Base-by-base conservation (phyloP, 2,888 invertebrate genomes). In the Pammene aurita region DNA sequence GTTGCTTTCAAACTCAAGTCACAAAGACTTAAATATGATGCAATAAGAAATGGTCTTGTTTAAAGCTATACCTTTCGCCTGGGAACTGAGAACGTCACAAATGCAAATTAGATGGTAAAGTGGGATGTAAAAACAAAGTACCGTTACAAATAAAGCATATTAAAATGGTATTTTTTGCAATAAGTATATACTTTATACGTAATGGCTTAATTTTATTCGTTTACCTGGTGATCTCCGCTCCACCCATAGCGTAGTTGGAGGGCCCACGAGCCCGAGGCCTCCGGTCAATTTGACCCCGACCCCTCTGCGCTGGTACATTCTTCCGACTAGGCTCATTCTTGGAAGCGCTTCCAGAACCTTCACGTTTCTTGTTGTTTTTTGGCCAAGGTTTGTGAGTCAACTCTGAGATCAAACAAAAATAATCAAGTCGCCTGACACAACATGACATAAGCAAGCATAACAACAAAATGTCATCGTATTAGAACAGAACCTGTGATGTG, bases 171-270 rank as follows among this genome's bases (percentile, higher is more conserved):
- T 26, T 1, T 26, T 26, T 26, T 2, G 26, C n/a, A 26, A 26
- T 26, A 26, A 26, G 26, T 26, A 26, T 26, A 26, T 2, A 26
- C 26, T 26, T 26, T 4, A 26, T n/a, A n/a, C n/a, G n/a, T 26
- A 1, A 26, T 26, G 26, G 26, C 4, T 26, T n/a, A n/a, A n/a
- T n/a, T 26, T 26, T 34, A 1, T 18, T 68, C 56, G 88, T 52
- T 58, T 85, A 87, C 95, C 95, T 89, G 95, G 95, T 77, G 94
- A 93, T 93, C 95, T 94, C 94, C 93, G 94, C 93, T 95, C 96
- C 93, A 95, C 94, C 93, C 93, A 93, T 71, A 86, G 81, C 72
- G 79, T 80, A 82, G 77, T 89, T 88, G 80, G 91, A 77, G 85
- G 93, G 83, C 80, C 89, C 91, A 84, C 95, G 95, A 84, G 95